Evolutionary conservation across 2,797 vertebrate genomes (phyloP).

Genomic region (Phoebastria nigripes): DNA sequence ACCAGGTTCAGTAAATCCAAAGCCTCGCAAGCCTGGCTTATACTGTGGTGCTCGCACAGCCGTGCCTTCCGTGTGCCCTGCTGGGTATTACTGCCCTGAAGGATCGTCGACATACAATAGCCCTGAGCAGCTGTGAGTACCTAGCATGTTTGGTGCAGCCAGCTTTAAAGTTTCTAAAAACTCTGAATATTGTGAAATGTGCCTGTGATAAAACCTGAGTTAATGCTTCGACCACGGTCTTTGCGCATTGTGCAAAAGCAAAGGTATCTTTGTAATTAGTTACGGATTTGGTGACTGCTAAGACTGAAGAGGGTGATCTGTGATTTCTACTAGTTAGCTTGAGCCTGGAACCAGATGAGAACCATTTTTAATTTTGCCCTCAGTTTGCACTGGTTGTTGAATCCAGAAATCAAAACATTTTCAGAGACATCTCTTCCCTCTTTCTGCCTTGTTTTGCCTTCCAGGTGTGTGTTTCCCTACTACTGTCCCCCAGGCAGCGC

Average conservation of each 20-base stretch:
- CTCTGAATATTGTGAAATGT: background rate
- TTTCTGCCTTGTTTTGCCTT: background rate
- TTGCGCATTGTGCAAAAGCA: background rate
- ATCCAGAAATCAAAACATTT: background rate
- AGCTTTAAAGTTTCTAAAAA: background rate
- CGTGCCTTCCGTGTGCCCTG: constrained; percentile 80
- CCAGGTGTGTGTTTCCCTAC: constrained; percentile 87
- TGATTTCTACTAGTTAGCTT: background rate
- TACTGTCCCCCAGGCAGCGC: constrained; percentile 86
- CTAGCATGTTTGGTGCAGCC: background rate
- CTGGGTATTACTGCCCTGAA: constrained; percentile 85
- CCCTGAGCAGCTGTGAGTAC: constrained; percentile 84
- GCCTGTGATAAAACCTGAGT: background rate
- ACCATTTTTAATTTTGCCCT: background rate
- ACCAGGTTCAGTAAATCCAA: constrained; percentile 83
- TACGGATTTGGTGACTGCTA: background rate
- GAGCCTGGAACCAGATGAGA: background rate
- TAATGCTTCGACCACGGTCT: accelerated
- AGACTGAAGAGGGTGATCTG: background rate
- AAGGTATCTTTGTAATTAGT: background rate
- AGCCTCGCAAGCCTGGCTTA: constrained; percentile 81
- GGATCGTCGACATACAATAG: constrained; percentile 80
- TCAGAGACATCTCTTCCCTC: background rate
- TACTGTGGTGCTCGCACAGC: constrained; percentile 83
- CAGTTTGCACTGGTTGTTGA: background rate